A percentile compares a stretch with the other conserved stretches of the same genome.
phyloP scores from a whole-genome alignment of 2,888 invertebrate species.

The Drosophila buzzatii region DNA sequence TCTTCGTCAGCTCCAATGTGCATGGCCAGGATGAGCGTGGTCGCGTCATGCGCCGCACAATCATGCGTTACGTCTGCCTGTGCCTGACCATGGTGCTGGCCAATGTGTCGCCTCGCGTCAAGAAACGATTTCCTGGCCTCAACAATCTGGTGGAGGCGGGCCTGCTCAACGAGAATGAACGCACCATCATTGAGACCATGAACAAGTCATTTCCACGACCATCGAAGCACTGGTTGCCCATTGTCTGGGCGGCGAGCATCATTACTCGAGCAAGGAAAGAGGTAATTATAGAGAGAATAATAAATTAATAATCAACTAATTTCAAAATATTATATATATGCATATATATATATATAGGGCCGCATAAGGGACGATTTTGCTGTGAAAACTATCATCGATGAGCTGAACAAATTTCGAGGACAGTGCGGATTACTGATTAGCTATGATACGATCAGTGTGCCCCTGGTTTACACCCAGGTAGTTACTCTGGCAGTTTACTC shows the following conservation, averaged over 20 bases:
- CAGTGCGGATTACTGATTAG: slow-evolving; percentile 91
- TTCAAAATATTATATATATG: slow-evolving; percentile 9
- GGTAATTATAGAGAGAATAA: slow-evolving; percentile 11
- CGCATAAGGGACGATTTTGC: slow-evolving; percentile 96
- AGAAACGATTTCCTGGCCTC: slow-evolving; percentile 94
- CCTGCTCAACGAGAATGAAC: slow-evolving; percentile 92
- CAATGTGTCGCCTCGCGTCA: slow-evolving; percentile 94
- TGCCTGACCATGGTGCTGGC: slow-evolving; percentile 95
- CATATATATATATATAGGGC: slow-evolving; percentile 85
- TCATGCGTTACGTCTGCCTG: slow-evolving; percentile 93
- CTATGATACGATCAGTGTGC: slow-evolving; percentile 91
- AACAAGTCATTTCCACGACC: slow-evolving; percentile 93
- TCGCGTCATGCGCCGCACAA: slow-evolving; percentile 92
- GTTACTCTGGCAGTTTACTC: slow-evolving; percentile 95
- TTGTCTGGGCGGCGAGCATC: slow-evolving; percentile 96
- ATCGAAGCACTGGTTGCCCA: slow-evolving; percentile 95
- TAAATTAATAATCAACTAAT: neutral
- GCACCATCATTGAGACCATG: slow-evolving; percentile 91
- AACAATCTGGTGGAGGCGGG: slow-evolving; percentile 94
- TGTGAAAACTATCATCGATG: slow-evolving; percentile 95
- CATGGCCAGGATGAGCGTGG: slow-evolving; percentile 95
- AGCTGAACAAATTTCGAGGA: slow-evolving; percentile 93
- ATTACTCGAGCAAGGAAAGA: slow-evolving; percentile 95
- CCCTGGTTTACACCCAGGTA: slow-evolving; percentile 94
- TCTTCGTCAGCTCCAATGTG: slow-evolving; percentile 93